Conservation (phyloP, 2,113 vertebrate species). For the Leptodactylus fuscus region DNA sequence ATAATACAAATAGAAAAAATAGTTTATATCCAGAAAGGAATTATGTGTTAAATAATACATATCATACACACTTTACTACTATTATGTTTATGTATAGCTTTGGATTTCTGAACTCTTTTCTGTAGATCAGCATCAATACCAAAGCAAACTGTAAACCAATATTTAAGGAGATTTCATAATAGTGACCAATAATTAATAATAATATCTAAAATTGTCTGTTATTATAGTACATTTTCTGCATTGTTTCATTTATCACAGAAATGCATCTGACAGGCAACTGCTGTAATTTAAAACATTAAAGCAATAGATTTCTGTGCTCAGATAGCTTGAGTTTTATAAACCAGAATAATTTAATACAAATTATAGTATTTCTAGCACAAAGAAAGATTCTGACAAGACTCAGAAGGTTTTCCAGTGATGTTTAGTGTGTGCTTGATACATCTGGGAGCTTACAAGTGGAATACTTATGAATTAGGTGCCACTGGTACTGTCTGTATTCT, state of each 20-base stretch:
- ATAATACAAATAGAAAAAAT: not conserved
- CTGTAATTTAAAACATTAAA: constrained; percentile 55
- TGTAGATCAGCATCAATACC: not conserved
- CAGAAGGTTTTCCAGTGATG: constrained; percentile 69
- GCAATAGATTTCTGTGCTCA: constrained; percentile 40
- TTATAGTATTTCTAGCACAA: constrained; percentile 70
- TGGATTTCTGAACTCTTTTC: not conserved
- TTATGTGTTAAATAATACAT: not conserved
- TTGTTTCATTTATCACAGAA: constrained; percentile 35
- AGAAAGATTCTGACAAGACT: constrained; percentile 69
- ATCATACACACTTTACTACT: not conserved
- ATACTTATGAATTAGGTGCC: constrained; percentile 74
- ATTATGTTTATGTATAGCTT: not conserved
- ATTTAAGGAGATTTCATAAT: not conserved
- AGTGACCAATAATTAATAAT: constrained; percentile 14
- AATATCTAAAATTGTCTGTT: not conserved
- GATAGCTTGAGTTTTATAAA: constrained; percentile 57
- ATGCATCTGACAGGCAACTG: constrained; percentile 36
- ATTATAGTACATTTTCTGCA: constrained; percentile 11
- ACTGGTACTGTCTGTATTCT: constrained; percentile 73
- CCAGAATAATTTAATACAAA: constrained; percentile 73
- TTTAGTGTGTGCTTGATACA: constrained; percentile 70
- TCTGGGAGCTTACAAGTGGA: constrained; percentile 75
- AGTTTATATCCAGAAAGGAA: not conserved
- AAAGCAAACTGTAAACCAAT: not conserved